These are phyloP conservation scores for Geophilus truncorum DNA, from an alignment of 2,888 invertebrate genomes.

Conservation along the genomic window DNA sequence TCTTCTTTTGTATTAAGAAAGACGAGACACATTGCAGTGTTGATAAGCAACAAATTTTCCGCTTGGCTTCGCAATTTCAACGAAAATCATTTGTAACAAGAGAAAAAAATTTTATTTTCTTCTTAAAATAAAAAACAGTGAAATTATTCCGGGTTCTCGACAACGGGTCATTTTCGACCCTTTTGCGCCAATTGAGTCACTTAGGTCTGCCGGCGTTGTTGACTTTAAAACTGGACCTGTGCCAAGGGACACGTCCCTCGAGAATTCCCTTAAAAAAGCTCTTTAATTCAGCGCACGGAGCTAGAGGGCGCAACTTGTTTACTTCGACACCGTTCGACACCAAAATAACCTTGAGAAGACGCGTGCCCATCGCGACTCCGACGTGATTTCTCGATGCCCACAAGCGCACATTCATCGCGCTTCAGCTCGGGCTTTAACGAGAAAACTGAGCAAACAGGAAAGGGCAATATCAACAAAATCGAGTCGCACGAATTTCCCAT, in stretches of 20 bases:
- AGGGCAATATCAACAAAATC: not conserved
- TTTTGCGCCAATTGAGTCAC: not conserved
- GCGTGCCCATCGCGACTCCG: not conserved
- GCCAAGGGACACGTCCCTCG: not conserved
- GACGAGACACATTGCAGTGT: not conserved
- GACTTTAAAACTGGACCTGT: conserved; percentile 4
- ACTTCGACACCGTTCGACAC: conserved; percentile 2
- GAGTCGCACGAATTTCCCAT: too few relatives aligned
- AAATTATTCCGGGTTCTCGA: not conserved
- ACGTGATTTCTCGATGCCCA: not conserved
- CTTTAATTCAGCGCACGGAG: not conserved
- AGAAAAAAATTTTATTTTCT: too few relatives aligned
- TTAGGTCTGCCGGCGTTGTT: not conserved
- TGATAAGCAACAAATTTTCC: not conserved
- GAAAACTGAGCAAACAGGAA: not conserved
- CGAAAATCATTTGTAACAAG: not conserved
- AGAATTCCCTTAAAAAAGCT: too few relatives aligned
- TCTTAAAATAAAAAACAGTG: not conserved
- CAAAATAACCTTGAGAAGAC: not conserved
- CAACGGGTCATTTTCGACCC: not conserved
- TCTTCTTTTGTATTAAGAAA: not conserved
- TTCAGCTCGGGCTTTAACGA: not conserved
- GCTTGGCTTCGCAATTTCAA: not conserved
- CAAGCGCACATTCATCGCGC: not conserved
- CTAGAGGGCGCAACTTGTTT: not conserved